Evolutionary conservation across 2,113 vertebrate genomes (phyloP), one percentile per base, ranked within the genome.

Genomic region (Phainopepla nitens): DNA sequence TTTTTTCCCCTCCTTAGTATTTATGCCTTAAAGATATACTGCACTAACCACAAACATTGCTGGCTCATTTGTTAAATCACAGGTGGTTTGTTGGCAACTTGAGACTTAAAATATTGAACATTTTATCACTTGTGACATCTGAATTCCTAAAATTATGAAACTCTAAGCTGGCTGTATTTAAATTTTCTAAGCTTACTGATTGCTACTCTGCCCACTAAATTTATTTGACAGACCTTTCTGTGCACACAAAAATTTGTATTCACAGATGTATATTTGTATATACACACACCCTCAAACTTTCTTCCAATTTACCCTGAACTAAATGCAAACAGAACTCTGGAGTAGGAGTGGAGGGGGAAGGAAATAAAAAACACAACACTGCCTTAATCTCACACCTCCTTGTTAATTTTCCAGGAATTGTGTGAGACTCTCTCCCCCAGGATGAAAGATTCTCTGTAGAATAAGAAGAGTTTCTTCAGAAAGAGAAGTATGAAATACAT

Each of bases 311-410:
- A 42, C 47, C 39, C 78, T 82, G 36, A 81, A 42, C 13, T 25
- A 89, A 84, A 73, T 36, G 9, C 35, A 84, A 79, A 42, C 8
- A 28, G 7, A 6, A 61, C 41, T 61, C 11, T 28, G 42, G 16
- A 60, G 14, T 16, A 44, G 69, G 15, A 8, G 13, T 6, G 4
- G 7, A 1, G 0, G 0, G 2, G 7, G n/a, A 4, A 42, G 15
- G 42, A 42, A 42, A 42, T 15, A 3, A 41, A 25, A 50, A 61
- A n/a, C 15, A 22, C 9, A 50, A 9, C 16, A 23, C 24, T 81
- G 14, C 2, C 22, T 12, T 53, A 36, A 20, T 57, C 6, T 57
- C 49, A 65, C 3, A 1, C 5, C 3, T 20, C 61, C 66, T 62
- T 61, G n/a, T 47, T 71, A 61, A 71, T 50, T 81, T 79, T 54